Percentiles rank a stretch among this genome's conserved stretches.
Evolutionary conservation across 2,113 vertebrate genomes (phyloP).

Genomic region (Corythornis madagascariensis): DNA sequence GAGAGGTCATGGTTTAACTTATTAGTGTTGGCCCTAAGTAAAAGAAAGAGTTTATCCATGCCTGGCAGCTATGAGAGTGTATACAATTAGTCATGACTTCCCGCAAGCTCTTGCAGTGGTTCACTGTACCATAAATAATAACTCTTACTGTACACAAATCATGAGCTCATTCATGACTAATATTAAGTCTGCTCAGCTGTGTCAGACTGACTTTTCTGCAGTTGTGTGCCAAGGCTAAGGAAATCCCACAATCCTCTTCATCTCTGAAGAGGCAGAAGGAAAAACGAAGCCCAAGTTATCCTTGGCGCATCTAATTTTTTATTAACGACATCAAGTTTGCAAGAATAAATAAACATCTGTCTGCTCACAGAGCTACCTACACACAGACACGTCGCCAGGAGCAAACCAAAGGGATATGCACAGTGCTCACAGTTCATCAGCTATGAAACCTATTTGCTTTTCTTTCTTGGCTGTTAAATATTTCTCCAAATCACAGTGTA

Average conservation of each 20-base stretch:
- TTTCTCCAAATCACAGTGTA: not conserved
- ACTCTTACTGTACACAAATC: conserved; percentile 25
- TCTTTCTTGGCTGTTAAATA: not conserved
- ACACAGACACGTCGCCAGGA: fast-evolving
- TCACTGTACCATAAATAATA: conserved; percentile 36
- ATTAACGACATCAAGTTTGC: not conserved
- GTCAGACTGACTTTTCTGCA: not conserved
- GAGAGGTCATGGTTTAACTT: not conserved
- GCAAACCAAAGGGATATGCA: not conserved
- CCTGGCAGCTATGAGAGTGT: not conserved
- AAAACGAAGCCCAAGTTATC: not conserved
- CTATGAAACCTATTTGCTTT: not conserved
- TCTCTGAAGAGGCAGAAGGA: not conserved
- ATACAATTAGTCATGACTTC: not conserved
- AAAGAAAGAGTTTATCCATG: not conserved
- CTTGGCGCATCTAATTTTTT: not conserved
- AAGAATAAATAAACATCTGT: not conserved
- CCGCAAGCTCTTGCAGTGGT: not conserved
- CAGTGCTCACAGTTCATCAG: not conserved
- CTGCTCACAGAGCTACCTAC: not conserved
- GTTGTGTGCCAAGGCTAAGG: conserved; percentile 20
- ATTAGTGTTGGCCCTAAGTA: not conserved
- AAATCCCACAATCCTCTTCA: not conserved
- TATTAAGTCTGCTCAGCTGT: not conserved
- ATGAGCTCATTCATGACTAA: conserved; percentile 43